phyloP scores from a whole-genome alignment of 2,888 invertebrate genomes.

The Aphidius colemani region DNA sequence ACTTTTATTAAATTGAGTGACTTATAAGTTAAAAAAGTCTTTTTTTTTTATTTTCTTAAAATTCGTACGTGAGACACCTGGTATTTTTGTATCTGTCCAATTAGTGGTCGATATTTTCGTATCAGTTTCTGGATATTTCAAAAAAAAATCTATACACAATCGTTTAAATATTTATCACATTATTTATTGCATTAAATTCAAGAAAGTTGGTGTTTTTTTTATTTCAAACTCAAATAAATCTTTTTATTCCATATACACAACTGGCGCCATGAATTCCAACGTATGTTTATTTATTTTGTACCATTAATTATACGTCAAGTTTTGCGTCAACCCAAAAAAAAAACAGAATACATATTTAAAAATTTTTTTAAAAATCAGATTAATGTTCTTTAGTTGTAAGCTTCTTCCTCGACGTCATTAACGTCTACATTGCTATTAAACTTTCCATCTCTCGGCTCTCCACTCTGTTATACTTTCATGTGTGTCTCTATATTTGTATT shows the following conservation, averaged over 20 bases:
- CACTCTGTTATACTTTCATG: background rate
- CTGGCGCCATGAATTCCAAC: slow-evolving; percentile 8
- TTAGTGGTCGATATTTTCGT: too few relatives aligned
- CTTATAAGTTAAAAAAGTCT: too few relatives aligned
- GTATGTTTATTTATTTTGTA: slow-evolving; percentile 5
- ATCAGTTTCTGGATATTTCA: too few relatives aligned
- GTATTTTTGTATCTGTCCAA: too few relatives aligned
- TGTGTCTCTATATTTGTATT: background rate
- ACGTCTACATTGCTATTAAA: slow-evolving; percentile 9
- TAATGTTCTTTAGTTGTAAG: slow-evolving; percentile 3
- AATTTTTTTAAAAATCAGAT: slow-evolving; percentile 4
- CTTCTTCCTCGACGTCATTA: slow-evolving; percentile 10
- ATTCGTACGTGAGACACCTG: too few relatives aligned
- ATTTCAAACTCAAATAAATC: slow-evolving; percentile 1
- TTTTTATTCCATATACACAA: slow-evolving; percentile 2
- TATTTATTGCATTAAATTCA: background rate
- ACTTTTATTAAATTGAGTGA: too few relatives aligned
- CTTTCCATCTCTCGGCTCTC: background rate
- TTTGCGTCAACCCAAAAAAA: slow-evolving; percentile 7
- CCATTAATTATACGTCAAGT: slow-evolving; percentile 23
- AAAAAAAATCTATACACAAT: background rate
- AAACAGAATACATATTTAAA: background rate
- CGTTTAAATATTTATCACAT: slow-evolving; percentile 18
- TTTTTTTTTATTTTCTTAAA: too few relatives aligned
- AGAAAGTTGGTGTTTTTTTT: background rate